A percentile compares a stretch with the other conserved stretches of the same genome.
Conservation (phyloP, 2,888 invertebrate genomes). For the Syrista parreyssii region DNA sequence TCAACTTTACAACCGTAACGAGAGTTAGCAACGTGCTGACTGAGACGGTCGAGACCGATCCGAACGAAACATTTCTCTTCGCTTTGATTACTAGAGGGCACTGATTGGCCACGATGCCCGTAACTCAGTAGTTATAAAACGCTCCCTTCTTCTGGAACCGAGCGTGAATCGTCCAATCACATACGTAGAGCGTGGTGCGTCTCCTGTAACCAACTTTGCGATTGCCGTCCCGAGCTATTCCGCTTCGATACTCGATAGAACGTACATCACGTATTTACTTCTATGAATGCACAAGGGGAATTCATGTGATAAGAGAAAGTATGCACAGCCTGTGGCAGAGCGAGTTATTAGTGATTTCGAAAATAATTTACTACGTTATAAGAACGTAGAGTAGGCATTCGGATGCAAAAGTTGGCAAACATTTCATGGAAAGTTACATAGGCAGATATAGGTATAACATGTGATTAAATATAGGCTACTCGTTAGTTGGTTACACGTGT, state of each 20-base stretch:
- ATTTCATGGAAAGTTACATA: background rate
- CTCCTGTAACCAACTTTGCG: background rate
- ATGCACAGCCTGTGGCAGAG: background rate
- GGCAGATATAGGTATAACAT: background rate
- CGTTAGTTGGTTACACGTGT: background rate
- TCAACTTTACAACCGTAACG: background rate
- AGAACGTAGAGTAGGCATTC: background rate
- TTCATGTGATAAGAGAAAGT: background rate
- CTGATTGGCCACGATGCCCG: background rate
- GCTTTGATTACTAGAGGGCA: background rate
- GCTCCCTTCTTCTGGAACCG: background rate
- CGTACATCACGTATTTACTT: background rate
- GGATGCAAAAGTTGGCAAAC: background rate
- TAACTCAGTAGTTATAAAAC: background rate
- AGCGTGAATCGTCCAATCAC: background rate
- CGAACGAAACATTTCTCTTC: background rate
- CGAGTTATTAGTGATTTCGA: background rate
- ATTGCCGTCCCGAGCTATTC: background rate
- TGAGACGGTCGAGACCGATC: background rate
- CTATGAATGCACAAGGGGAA: background rate
- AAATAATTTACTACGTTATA: background rate
- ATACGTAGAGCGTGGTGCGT: background rate
- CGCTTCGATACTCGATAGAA: background rate
- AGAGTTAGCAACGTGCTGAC: background rate
- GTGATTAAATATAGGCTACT: background rate